Evolutionary conservation across 1,140 invertebrate species (phyloP).

Genomic region (Dendroctonus valens): DNA sequence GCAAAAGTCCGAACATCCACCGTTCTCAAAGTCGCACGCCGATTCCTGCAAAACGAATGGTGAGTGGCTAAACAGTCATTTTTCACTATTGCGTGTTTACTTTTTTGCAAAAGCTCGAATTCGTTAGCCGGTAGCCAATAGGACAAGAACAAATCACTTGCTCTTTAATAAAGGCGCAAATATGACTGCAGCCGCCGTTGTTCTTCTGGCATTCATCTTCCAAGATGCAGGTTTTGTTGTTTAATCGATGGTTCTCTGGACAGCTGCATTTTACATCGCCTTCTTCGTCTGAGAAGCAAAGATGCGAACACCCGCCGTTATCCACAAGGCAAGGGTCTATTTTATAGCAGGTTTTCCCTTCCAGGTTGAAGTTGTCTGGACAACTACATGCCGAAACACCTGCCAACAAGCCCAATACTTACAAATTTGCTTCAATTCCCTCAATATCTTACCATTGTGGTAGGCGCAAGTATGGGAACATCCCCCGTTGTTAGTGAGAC

Average conservation of each 20-base stretch:
- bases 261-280: constrained; percentile 62
- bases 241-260: constrained; percentile 56
- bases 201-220: constrained; percentile 53
- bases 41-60: constrained; percentile 9
- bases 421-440: constrained; percentile 37
- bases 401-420: neutral
- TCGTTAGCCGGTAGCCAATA: constrained; percentile 24
- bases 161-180: constrained; percentile 35
- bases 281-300: constrained; percentile 55
- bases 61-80: neutral
- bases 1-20: constrained; percentile 67
- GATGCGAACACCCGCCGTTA: constrained; percentile 63
- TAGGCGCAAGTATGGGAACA: constrained; percentile 62
- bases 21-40: constrained; percentile 53
- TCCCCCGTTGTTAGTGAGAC: constrained; percentile 57
- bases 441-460: constrained; percentile 52
- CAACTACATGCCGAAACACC: constrained; percentile 63
- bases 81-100: neutral
- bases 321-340: constrained; percentile 64
- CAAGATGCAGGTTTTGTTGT: constrained; percentile 53
- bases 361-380: constrained; percentile 68
- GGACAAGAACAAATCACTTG: constrained; percentile 37
- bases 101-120: constrained; percentile 51
- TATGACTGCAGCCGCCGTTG: constrained; percentile 59
- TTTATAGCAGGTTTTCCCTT: constrained; percentile 42